Evolutionary conservation across 2,888 invertebrate genomes (phyloP).

Genomic region (Taphrorychus bicolor): DNA sequence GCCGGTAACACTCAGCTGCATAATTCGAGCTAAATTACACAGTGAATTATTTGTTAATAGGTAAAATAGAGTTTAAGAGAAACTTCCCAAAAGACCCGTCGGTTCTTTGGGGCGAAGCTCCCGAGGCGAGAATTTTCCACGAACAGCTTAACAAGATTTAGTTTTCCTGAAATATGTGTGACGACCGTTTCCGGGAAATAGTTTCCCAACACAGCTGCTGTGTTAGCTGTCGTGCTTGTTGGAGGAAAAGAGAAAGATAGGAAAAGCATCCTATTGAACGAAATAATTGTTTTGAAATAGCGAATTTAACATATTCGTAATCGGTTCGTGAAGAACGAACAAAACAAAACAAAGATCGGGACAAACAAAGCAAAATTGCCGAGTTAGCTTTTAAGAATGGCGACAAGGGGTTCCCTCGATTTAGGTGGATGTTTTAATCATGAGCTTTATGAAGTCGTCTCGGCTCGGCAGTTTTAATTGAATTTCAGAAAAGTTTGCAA

Average conservation of each 20-base stretch:
- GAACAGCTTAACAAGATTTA: conserved; percentile 27
- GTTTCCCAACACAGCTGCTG: conserved; percentile 10
- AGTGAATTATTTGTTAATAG: conserved; percentile 44
- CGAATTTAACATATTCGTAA: not conserved
- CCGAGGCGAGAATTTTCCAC: conserved; percentile 20
- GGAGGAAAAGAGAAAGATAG: not conserved
- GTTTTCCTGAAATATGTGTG: conserved; percentile 26
- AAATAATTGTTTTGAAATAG: not conserved
- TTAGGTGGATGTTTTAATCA: conserved; percentile 53
- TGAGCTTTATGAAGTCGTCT: conserved; percentile 55
- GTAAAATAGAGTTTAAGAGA: conserved; percentile 45
- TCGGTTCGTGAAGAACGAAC: not conserved
- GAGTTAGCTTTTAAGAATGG: conserved; percentile 34
- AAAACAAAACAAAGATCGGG: not conserved
- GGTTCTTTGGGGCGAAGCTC: conserved; percentile 25
- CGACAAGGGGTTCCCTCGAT: conserved; percentile 30
- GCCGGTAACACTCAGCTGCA: conserved; percentile 18
- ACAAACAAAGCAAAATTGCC: conserved; percentile 2
- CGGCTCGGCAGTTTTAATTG: conserved; percentile 50
- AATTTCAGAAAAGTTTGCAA: conserved; percentile 48
- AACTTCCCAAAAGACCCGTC: conserved; percentile 20
- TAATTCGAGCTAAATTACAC: conserved; percentile 44
- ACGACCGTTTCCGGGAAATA: conserved; percentile 19
- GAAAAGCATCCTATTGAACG: not conserved
- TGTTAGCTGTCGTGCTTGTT: not conserved